Conservation (phyloP, 1,140 invertebrate species). For the Pachyrhynchus sulphureomaculatus region DNA sequence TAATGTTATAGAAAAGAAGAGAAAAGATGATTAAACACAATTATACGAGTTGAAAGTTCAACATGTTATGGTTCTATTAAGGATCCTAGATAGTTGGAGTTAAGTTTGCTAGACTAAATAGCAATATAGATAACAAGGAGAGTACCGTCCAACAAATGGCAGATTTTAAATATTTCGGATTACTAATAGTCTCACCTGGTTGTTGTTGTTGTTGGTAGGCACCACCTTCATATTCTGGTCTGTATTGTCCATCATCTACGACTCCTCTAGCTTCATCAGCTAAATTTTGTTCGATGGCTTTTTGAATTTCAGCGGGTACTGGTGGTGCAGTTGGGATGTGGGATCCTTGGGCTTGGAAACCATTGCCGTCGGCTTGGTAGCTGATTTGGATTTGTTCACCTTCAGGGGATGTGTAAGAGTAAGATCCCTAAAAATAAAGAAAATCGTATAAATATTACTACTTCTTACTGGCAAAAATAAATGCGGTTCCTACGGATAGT, state of each 20-base stretch:
- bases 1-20: too few species aligned
- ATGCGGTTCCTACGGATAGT: too few species aligned
- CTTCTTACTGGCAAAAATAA: too few species aligned
- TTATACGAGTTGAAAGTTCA: too few species aligned
- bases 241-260: constrained; percentile 43
- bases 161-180: too few species aligned
- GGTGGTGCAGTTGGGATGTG: constrained; percentile 57
- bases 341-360: constrained; percentile 55
- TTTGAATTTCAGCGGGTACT: constrained; percentile 54
- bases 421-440: constrained; percentile 55
- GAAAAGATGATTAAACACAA: too few species aligned
- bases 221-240: constrained; percentile 24
- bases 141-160: too few species aligned
- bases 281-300: constrained; percentile 54
- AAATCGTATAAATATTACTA: background rate
- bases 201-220: constrained; percentile 10
- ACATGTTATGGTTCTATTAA: too few species aligned
- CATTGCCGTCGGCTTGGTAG: constrained; percentile 60
- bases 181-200: too few species aligned
- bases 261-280: constrained; percentile 45
- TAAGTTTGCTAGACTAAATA: too few species aligned
- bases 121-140: too few species aligned
- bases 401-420: constrained; percentile 59
- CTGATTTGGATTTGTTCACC: constrained; percentile 56
- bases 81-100: too few species aligned